Evolutionary conservation across 2,888 invertebrate species (phyloP).

Genomic region (Melitaea athalia): DNA sequence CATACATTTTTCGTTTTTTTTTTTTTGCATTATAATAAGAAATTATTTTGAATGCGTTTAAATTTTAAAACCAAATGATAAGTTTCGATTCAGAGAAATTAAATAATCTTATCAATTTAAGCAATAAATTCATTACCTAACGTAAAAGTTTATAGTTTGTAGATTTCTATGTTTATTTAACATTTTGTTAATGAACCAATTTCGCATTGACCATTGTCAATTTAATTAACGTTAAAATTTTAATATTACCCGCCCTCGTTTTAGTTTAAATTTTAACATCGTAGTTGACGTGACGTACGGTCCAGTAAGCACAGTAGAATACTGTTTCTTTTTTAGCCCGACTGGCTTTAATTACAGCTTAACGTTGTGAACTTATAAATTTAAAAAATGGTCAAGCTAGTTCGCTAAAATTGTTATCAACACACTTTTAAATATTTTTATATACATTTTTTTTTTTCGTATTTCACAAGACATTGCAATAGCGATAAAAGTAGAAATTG

Average conservation of each 20-base stretch:
- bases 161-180: too few species aligned
- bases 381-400: slow-evolving; percentile 3
- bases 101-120: too few species aligned
- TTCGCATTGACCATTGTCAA: neutral
- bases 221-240: slow-evolving; percentile 2
- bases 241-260: neutral
- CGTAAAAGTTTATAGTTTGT: too few species aligned
- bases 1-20: too few species aligned
- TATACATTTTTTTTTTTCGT: neutral
- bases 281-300: slow-evolving; percentile 11
- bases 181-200: too few species aligned
- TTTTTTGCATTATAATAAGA: too few species aligned
- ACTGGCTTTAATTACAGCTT: slow-evolving; percentile 16
- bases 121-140: too few species aligned
- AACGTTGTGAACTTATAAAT: slow-evolving; percentile 10
- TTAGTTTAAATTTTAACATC: neutral
- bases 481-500: too few species aligned
- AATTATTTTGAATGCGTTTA: too few species aligned
- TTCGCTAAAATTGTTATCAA: neutral
- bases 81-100: too few species aligned
- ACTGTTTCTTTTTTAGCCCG: slow-evolving; percentile 3
- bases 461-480: too few species aligned
- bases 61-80: too few species aligned
- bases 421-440: neutral
- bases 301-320: slow-evolving; percentile 4